phyloP scores from a whole-genome alignment of 2,888 invertebrate genomes.

The Orthosia incerta region DNA sequence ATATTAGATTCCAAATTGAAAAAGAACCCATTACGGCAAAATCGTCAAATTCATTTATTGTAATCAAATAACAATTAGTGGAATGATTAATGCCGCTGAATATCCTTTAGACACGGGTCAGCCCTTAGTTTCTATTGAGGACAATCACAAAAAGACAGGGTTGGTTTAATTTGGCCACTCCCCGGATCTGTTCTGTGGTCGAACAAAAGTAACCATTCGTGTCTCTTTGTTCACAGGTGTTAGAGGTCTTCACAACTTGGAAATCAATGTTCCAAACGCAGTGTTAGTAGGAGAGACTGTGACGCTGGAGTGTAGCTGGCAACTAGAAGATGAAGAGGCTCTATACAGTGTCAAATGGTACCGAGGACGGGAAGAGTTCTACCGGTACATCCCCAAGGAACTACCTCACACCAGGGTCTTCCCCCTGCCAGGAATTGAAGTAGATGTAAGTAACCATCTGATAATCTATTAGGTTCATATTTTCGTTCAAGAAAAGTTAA shows the following conservation, averaged over 20 bases:
- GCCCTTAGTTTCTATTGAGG: slow-evolving; percentile 21
- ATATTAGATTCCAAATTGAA: neutral
- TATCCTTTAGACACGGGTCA: slow-evolving; percentile 27
- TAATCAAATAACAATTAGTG: slow-evolving; percentile 24
- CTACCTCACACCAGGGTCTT: slow-evolving; percentile 94
- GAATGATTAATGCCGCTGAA: slow-evolving; percentile 26
- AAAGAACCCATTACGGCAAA: neutral
- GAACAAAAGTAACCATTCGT: slow-evolving; percentile 9
- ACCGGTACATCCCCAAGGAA: slow-evolving; percentile 95
- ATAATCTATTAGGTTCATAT: neutral
- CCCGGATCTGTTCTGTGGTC: neutral
- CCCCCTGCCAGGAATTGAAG: slow-evolving; percentile 92
- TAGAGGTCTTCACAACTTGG: slow-evolving; percentile 92
- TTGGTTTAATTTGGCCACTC: slow-evolving; percentile 9
- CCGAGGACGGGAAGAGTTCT: slow-evolving; percentile 94
- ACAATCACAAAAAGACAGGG: slow-evolving; percentile 13
- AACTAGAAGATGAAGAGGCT: slow-evolving; percentile 93
- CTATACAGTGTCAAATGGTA: slow-evolving; percentile 96
- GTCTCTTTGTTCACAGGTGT: slow-evolving; percentile 84
- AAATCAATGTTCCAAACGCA: slow-evolving; percentile 93
- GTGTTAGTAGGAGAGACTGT: slow-evolving; percentile 94
- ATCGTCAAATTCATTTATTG: slow-evolving; percentile 2
- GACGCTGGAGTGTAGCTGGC: slow-evolving; percentile 94
- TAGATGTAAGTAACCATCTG: slow-evolving; percentile 92
- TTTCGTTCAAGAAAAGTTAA: neutral